Percentiles rank a stretch among this genome's conserved stretches.
These are phyloP conservation scores for Laticauda laticaudata DNA, from an alignment of 2,113 vertebrate species.

Conservation along the genomic window DNA sequence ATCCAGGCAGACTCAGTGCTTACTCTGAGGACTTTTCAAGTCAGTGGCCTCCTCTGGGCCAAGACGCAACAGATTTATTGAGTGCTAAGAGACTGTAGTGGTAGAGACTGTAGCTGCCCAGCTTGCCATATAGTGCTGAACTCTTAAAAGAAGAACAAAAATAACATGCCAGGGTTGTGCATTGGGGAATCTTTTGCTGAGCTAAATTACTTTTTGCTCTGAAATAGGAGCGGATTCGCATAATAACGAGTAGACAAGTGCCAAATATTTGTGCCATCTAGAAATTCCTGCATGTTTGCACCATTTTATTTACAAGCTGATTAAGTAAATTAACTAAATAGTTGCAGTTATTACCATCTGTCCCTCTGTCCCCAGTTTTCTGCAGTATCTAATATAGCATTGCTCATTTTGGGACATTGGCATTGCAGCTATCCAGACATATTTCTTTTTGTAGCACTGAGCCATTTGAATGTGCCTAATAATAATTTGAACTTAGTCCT, in stretches of 20 bases:
- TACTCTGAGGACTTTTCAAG: neutral
- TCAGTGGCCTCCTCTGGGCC: neutral
- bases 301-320: neutral
- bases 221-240: neutral
- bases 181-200: neutral
- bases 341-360: neutral
- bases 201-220: neutral
- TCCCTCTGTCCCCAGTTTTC: neutral
- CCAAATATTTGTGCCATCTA: neutral
- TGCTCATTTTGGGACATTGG: neutral
- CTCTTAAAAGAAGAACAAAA: neutral
- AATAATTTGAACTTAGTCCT: neutral
- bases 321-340: neutral
- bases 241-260: neutral
- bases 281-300: neutral
- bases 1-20: neutral
- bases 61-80: neutral
- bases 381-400: neutral
- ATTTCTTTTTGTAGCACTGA: neutral
- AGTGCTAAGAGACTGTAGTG: neutral
- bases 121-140: neutral
- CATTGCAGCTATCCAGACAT: neutral
- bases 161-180: neutral
- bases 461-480: neutral
- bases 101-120: neutral